Percentiles rank a stretch among this genome's conserved stretches.
Evolutionary conservation across 2,797 vertebrate species (phyloP).

Genomic region (Serranus cabrilla): DNA sequence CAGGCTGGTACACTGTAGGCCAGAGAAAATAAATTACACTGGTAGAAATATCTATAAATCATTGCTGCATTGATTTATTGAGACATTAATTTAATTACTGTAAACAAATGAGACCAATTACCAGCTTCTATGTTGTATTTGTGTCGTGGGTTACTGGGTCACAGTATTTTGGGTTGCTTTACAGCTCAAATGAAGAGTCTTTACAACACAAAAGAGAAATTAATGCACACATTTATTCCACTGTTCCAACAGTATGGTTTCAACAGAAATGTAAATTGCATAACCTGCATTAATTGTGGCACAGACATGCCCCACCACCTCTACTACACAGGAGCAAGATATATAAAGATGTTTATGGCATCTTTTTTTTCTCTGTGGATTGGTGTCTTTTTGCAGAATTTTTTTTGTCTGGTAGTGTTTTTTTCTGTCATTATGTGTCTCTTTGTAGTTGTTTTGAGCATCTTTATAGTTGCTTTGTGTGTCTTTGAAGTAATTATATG

Average conservation of each 20-base stretch:
- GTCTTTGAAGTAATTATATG: too few relatives aligned
- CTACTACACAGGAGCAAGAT: too few relatives aligned
- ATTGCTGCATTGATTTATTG: conserved; percentile 47
- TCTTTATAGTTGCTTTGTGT: too few relatives aligned
- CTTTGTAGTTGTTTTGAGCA: too few relatives aligned
- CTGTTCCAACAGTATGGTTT: not conserved
- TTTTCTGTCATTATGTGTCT: too few relatives aligned
- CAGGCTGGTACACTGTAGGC: not conserved
- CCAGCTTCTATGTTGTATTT: conserved; percentile 1
- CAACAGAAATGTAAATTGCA: not conserved
- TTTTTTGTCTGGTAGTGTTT: too few relatives aligned
- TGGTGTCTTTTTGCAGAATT: too few relatives aligned
- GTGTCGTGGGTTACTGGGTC: conserved; percentile 2
- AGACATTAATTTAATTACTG: conserved; percentile 35
- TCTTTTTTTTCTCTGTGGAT: too few relatives aligned
- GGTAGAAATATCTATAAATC: conserved; percentile 57
- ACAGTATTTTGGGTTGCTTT: conserved; percentile 2
- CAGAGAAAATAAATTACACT: conserved; percentile 35
- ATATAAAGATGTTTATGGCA: too few relatives aligned
- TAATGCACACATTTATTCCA: not conserved
- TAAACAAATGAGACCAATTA: conserved; percentile 46
- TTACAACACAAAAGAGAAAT: not conserved
- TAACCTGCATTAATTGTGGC: too few relatives aligned
- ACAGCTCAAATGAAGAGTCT: not conserved
- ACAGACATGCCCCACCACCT: too few relatives aligned